Evolutionary conservation across 2,113 vertebrate species (phyloP).

Genomic region (Speoplatyrhinus poulsoni): DNA sequence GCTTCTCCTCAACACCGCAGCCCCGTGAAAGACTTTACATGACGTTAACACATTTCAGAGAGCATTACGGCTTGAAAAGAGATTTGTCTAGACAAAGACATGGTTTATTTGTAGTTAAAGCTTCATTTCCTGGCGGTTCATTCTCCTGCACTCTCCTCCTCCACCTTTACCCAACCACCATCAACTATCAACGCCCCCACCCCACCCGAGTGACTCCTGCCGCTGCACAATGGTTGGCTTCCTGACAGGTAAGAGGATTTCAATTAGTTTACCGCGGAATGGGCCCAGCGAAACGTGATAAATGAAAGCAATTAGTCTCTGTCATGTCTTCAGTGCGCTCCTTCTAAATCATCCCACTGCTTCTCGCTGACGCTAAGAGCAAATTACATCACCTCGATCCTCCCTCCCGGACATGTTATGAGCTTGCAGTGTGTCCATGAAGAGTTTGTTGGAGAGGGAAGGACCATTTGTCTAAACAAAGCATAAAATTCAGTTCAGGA

Average conservation of each 20-base stretch:
- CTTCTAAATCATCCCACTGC: conserved; percentile 69
- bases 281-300: conserved; percentile 75
- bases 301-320: conserved; percentile 86
- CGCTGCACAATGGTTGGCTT: conserved; percentile 69
- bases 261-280: conserved; percentile 80
- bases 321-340: conserved; percentile 77
- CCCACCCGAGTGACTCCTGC: conserved; percentile 57
- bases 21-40: conserved; percentile 80
- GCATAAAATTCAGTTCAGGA: neutral
- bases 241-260: conserved; percentile 80
- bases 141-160: conserved; percentile 59
- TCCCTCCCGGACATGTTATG: conserved; percentile 69
- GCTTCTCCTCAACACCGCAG: conserved; percentile 62
- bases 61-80: conserved; percentile 80
- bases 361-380: conserved; percentile 70
- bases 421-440: conserved; percentile 73
- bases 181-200: neutral
- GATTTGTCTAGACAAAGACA: conserved; percentile 82
- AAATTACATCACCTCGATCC: conserved; percentile 76
- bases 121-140: conserved; percentile 80
- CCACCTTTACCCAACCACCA: conserved; percentile 38
- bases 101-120: conserved; percentile 82
- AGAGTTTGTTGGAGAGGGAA: conserved; percentile 18
- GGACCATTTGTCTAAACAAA: conserved; percentile 12
- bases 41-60: conserved; percentile 83